Evolutionary conservation across 2,113 vertebrate species (phyloP), one percentile per base, ranked within the genome.

Genomic region (Triplophysa rosa): DNA sequence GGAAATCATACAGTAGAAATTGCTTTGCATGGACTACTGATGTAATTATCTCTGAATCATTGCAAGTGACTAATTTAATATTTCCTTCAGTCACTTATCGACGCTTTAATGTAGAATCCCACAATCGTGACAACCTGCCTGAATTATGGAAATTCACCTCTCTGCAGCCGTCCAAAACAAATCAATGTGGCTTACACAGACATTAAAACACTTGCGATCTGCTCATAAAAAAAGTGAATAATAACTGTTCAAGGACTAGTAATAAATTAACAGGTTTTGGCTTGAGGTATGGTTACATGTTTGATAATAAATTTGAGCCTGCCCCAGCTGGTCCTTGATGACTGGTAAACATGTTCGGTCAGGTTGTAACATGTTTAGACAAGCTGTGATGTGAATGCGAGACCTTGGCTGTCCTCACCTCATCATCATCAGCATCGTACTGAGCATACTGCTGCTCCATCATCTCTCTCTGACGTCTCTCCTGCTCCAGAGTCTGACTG

Each of bases 401-500:
- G 47, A 72, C 19, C 23, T 26, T 3, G 29, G 67, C 24, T 59
- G 23, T 16, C 56, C 66, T 91, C 92, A 98, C 97, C 97, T 99
- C 96, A 2, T 99, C 97, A 14, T 99, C 97, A 11, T 99, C 96
- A 0, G 96, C 97, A 1, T 98, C 97, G 0, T 98, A 99, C 40
- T 98, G 97, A 19, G 94, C 95, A 19, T 99, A 98, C 83, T 98
- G 98, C 84, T 97, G 97, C 88, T 99, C 98, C 73, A 99, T 92
- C 78, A 98, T 90, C 84, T 99, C 98, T 82, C 96, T 90, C 90
- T 99, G 97, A 76, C 94, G 95, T 45, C 95, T 90, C 84, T 99
- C 97, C 78, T 99, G 97, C 77, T 99, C 97, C 85, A 99, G 91
- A 2, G 98, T 99, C 87, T 99, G 98, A 86, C 97, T 98, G 83